Percentiles rank a stretch among this genome's conserved stretches.
Conservation (phyloP, 92 coral and sea anemone genomes). For the Heliopora coerulea region DNA sequence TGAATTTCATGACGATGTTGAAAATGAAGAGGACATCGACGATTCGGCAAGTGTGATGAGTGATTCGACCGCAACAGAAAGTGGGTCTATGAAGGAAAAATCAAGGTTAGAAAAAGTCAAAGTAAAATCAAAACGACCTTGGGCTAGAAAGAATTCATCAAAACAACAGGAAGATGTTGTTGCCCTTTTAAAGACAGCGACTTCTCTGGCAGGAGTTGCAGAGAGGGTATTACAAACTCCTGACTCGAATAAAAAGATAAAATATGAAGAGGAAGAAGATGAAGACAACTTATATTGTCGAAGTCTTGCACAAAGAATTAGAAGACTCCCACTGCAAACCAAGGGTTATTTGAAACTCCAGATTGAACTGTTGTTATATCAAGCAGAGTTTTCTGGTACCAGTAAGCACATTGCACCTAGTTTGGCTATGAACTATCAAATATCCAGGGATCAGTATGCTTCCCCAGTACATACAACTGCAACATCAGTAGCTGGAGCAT, state of each 20-base stretch:
- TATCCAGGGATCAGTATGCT: constrained; percentile 3
- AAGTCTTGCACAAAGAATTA: constrained; percentile 34
- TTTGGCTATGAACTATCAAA: not conserved
- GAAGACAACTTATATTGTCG: constrained; percentile 8
- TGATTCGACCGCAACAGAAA: no score
- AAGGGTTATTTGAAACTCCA: constrained; percentile 43
- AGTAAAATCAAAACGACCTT: constrained; percentile 27
- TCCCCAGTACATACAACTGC: not conserved
- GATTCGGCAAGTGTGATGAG: no score
- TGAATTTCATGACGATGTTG: no score
- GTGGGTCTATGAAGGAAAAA: no score
- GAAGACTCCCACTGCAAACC: constrained; percentile 7
- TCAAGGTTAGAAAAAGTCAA: not conserved
- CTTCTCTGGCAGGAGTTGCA: constrained; percentile 22
- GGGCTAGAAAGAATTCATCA: constrained; percentile 38
- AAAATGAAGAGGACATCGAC: no score
- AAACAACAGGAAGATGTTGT: constrained; percentile 45
- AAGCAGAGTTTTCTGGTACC: constrained; percentile 14
- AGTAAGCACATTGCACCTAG: constrained; percentile 1
- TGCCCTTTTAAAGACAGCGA: constrained; percentile 42
- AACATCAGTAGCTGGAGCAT: not conserved
- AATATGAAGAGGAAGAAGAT: constrained; percentile 13
- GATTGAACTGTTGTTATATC: constrained; percentile 43
- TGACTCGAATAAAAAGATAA: constrained; percentile 20
- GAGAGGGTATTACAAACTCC: constrained; percentile 40